Evolutionary conservation across 2,113 vertebrate genomes (phyloP).

Genomic region (Anguilla japonica): DNA sequence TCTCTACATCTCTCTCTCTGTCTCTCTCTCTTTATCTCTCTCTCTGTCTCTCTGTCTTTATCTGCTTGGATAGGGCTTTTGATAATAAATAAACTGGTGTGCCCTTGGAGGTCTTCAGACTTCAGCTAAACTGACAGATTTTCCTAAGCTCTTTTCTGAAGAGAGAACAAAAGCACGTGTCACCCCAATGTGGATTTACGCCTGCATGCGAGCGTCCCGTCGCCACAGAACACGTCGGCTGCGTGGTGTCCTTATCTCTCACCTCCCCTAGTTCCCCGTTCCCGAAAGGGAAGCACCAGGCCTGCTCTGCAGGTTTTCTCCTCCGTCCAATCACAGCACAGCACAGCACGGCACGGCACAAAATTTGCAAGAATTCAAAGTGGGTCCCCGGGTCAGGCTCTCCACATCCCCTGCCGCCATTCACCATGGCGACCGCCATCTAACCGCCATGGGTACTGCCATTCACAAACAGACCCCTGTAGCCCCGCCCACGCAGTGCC

Average conservation of each 20-base stretch:
- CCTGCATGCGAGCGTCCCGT: too few relatives aligned
- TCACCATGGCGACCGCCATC: too few relatives aligned
- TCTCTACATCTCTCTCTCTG: neutral
- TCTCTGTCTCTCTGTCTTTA: neutral
- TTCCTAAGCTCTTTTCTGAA: neutral
- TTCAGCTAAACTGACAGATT: neutral
- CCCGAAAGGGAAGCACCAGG: neutral
- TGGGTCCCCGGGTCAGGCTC: too few relatives aligned
- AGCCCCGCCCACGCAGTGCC: too few relatives aligned
- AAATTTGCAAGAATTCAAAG: neutral
- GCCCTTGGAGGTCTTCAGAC: neutral
- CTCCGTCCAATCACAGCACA: neutral
- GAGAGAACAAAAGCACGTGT: too few relatives aligned
- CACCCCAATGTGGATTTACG: too few relatives aligned
- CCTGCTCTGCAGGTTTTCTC: constrained; percentile 43
- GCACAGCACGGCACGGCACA: too few relatives aligned
- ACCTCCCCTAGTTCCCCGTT: neutral
- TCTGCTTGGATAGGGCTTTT: neutral
- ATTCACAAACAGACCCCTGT: too few relatives aligned
- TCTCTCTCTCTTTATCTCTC: neutral
- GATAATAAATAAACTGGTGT: neutral
- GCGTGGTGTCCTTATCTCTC: neutral
- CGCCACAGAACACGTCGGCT: too few relatives aligned
- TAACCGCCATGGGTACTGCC: too few relatives aligned
- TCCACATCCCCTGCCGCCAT: too few relatives aligned